Evolutionary conservation across 2,113 vertebrate genomes (phyloP).

Genomic region (Indicator indicator): DNA sequence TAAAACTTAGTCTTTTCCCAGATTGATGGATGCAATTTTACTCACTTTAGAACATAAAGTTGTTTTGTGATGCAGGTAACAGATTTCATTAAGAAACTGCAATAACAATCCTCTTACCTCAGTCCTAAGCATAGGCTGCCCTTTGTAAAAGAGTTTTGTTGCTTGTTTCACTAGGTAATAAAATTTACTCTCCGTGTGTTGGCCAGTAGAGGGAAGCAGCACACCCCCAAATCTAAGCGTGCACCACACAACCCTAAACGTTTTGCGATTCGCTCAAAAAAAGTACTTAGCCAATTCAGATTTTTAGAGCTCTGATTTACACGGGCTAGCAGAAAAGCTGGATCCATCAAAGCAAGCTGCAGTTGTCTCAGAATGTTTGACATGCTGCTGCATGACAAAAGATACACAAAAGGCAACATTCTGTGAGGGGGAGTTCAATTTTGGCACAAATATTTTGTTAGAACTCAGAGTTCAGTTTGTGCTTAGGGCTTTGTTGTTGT

Average conservation of each 20-base stretch:
- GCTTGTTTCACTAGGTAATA: neutral
- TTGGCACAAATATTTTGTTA: too few relatives aligned
- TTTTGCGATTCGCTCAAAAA: fast-evolving
- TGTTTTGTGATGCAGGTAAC: neutral
- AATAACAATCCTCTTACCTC: neutral
- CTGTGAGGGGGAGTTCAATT: too few relatives aligned
- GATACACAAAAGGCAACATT: too few relatives aligned
- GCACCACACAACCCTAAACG: fast-evolving
- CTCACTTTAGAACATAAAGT: neutral
- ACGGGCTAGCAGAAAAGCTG: too few relatives aligned
- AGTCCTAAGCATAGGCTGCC: neutral
- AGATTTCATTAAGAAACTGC: neutral
- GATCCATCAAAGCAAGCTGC: too few relatives aligned
- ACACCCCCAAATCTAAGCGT: neutral
- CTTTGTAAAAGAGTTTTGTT: neutral
- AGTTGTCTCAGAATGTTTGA: too few relatives aligned
- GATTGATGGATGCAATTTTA: neutral
- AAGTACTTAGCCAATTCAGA: fast-evolving
- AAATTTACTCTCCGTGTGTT: neutral
- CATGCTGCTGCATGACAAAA: too few relatives aligned
- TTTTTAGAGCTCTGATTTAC: neutral
- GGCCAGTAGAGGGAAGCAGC: constrained; percentile 56
- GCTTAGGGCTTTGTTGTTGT: too few relatives aligned
- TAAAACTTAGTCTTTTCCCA: neutral
- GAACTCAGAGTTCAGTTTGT: too few relatives aligned